Conservation (phyloP, 92 coral and sea anemone genomes). For the Porites lobata region DNA sequence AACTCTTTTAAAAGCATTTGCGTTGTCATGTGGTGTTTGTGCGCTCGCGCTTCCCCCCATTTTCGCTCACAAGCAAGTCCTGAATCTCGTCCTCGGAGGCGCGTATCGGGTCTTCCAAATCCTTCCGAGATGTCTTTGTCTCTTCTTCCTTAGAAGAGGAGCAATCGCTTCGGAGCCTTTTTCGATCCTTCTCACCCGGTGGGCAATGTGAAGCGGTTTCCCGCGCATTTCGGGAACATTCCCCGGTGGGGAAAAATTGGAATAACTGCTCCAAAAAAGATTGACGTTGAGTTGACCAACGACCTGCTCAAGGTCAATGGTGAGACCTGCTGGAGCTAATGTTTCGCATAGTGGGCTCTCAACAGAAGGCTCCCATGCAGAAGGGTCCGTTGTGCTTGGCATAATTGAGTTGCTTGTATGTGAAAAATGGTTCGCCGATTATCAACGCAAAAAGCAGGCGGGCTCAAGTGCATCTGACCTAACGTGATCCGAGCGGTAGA, state of each 20-base stretch:
- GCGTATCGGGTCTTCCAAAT: constrained; percentile 2
- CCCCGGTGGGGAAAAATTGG: constrained; percentile 21
- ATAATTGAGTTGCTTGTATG: neutral
- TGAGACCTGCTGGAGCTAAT: constrained; percentile 17
- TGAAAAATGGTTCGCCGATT: neutral
- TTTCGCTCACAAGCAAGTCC: constrained; percentile 1
- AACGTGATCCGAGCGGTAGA: constrained; percentile 9
- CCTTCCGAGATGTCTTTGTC: neutral
- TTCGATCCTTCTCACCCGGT: neutral
- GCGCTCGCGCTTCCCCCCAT: constrained; percentile 17
- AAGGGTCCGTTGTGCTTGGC: constrained; percentile 26
- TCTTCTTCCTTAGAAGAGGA: constrained; percentile 2
- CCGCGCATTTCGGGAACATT: constrained; percentile 15
- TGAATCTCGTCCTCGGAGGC: constrained; percentile 25
- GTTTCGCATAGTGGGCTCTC: constrained; percentile 38
- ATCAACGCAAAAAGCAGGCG: neutral
- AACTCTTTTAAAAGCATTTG: constrained; percentile 37
- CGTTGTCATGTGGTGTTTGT: constrained; percentile 33
- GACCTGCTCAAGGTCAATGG: constrained; percentile 16
- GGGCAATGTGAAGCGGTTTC: constrained; percentile 28
- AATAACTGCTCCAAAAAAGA: constrained; percentile 13
- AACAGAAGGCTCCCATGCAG: constrained; percentile 32
- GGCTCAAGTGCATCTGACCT: constrained; percentile 13
- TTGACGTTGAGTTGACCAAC: constrained; percentile 17
- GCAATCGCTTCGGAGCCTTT: neutral